Conservation (phyloP, 2,113 vertebrate genomes). For the mouse (Mus musculus) region GRCm39 chr19:57610501-57611000, state of each 20-base stretch:
- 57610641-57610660: not conserved
- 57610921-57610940: not conserved
- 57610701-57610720: not conserved
- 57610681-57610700: not conserved
- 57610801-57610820: not conserved
- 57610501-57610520: not conserved
- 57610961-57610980: not conserved
- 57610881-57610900: not conserved
- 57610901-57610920: slow-evolving; percentile 8
- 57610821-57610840: not conserved
- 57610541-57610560: not conserved
- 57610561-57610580: not conserved
- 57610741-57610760: not conserved
- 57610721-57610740: not conserved
- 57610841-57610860: not conserved
- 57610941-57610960: not conserved
- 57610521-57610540: not conserved
- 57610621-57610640: not conserved
- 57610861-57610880: not conserved
- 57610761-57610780: not conserved
- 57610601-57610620: not conserved
- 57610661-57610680: not conserved
- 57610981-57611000: too few species aligned
- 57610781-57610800: not conserved
- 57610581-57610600: not conserved